Evolutionary conservation across 2,888 invertebrate genomes (phyloP).

Genomic region (Taenaris catops): DNA sequence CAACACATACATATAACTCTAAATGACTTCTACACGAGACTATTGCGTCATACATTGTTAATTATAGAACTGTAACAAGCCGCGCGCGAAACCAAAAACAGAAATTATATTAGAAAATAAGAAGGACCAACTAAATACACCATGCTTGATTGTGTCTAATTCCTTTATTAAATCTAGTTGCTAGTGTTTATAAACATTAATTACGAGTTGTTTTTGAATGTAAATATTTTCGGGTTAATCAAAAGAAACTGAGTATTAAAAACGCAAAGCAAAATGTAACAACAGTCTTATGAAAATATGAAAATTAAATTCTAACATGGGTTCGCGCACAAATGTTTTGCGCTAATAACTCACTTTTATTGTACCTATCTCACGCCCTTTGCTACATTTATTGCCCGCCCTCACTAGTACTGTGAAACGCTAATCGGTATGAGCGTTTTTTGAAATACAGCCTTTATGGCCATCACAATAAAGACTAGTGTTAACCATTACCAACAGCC

Average conservation of each 20-base stretch:
- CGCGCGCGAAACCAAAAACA: too few relatives aligned
- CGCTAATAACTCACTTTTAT: slow-evolving; percentile 77
- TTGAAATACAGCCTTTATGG: slow-evolving; percentile 13
- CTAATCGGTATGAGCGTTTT: slow-evolving; percentile 20
- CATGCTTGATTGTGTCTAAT: too few relatives aligned
- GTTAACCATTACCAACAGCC: slow-evolving; percentile 2
- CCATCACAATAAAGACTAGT: slow-evolving; percentile 6
- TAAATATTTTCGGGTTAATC: neutral
- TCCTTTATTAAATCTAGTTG: too few relatives aligned
- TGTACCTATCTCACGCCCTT: slow-evolving; percentile 73
- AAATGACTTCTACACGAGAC: too few relatives aligned
- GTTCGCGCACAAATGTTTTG: slow-evolving; percentile 62
- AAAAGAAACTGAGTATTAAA: neutral
- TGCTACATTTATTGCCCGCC: slow-evolving; percentile 72
- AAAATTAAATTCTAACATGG: slow-evolving; percentile 33
- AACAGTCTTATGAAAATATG: slow-evolving; percentile 25
- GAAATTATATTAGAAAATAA: too few relatives aligned
- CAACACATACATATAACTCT: too few relatives aligned
- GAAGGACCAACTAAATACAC: too few relatives aligned
- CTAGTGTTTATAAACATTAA: neutral
- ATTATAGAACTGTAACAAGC: too few relatives aligned
- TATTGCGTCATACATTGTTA: too few relatives aligned
- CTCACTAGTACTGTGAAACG: slow-evolving; percentile 40
- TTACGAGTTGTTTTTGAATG: neutral
- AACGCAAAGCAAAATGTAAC: slow-evolving; percentile 21